phyloP scores from a whole-genome alignment of 2,113 vertebrate species.

The Mola mola region DNA sequence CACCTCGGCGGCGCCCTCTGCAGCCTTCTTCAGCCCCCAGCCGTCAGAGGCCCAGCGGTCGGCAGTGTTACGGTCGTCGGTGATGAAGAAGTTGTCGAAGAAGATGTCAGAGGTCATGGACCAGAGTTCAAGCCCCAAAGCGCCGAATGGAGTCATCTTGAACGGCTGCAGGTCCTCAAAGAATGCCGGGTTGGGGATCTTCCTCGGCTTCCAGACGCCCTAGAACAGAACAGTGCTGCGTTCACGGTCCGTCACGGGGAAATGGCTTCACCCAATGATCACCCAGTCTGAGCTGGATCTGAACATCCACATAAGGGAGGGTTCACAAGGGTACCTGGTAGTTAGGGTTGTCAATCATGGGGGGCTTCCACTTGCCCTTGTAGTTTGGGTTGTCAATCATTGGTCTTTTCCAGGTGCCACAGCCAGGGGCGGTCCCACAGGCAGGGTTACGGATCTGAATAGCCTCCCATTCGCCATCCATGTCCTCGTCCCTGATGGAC shows the following conservation, averaged over 20 bases:
- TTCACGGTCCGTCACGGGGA: too few species aligned
- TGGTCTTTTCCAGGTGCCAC: constrained; percentile 92
- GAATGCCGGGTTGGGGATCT: constrained; percentile 94
- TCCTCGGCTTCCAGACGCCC: constrained; percentile 98
- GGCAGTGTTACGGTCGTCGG: constrained; percentile 86
- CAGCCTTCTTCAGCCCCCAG: constrained; percentile 96
- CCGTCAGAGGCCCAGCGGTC: constrained; percentile 93
- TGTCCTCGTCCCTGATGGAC: constrained; percentile 92
- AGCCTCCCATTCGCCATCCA: constrained; percentile 99
- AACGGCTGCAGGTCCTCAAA: constrained; percentile 97
- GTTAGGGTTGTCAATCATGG: constrained; percentile 98
- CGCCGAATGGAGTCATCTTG: constrained; percentile 92
- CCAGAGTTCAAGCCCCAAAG: constrained; percentile 96
- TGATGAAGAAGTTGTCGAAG: constrained; percentile 98
- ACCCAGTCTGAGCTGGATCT: too few species aligned
- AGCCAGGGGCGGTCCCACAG: constrained; percentile 92
- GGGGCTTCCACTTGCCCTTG: constrained; percentile 98
- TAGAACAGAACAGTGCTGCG: constrained; percentile 44
- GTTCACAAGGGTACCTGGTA: constrained; percentile 86
- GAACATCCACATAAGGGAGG: neutral
- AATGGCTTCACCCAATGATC: too few species aligned
- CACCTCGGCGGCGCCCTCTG: constrained; percentile 95
- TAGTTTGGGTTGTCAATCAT: constrained; percentile 95
- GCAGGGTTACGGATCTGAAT: constrained; percentile 94
- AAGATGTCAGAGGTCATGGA: constrained; percentile 99